Conservation (phyloP, 2,888 invertebrate genomes). For the Cephus pulcher region DNA sequence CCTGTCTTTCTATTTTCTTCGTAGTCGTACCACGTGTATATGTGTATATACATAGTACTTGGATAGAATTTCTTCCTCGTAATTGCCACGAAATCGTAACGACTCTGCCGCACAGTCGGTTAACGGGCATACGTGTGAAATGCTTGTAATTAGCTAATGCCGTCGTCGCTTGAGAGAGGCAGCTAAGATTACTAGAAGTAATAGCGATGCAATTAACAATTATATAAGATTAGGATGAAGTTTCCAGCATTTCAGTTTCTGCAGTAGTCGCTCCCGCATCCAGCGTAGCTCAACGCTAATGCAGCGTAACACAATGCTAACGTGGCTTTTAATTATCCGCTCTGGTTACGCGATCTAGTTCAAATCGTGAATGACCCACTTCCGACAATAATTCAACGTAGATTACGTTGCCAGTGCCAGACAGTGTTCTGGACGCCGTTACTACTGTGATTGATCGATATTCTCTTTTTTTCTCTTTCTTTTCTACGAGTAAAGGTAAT, state of each 20-base stretch:
- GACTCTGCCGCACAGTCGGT: not conserved
- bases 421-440: not conserved
- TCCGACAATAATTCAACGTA: not conserved
- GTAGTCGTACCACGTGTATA: not conserved
- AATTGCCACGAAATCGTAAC: not conserved
- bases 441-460: constrained; percentile 17
- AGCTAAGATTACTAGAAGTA: constrained; percentile 18
- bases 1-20: not conserved
- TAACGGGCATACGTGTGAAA: constrained; percentile 5
- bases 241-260: constrained; percentile 9
- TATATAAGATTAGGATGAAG: constrained; percentile 23
- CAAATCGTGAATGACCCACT: constrained; percentile 5
- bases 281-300: not conserved
- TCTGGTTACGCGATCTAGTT: constrained; percentile 30
- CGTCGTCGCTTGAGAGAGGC: constrained; percentile 12
- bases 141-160: constrained; percentile 19
- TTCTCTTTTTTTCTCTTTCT: constrained; percentile 18
- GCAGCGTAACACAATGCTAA: constrained; percentile 34
- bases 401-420: not conserved
- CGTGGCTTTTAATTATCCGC: constrained; percentile 43
- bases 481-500: not conserved
- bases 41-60: not conserved
- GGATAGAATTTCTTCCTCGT: not conserved
- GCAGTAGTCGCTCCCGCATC: not conserved
- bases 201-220: constrained; percentile 24